Conservation (phyloP, 2,888 invertebrate species). For the Lapara coniferarum region DNA sequence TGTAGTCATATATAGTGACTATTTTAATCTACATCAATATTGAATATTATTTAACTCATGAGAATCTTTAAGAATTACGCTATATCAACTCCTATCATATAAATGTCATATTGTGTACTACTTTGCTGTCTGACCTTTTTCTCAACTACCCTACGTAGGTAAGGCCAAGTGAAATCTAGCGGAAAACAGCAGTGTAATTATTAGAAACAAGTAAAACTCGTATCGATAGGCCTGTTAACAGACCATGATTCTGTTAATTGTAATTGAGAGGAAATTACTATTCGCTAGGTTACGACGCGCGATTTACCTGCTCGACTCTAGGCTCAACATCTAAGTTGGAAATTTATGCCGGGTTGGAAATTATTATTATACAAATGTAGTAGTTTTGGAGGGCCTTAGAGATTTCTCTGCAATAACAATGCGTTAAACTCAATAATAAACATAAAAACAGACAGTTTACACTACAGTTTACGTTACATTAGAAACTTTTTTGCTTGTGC, state of each 20-base stretch:
- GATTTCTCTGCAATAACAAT: background rate
- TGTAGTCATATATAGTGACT: too few relatives aligned
- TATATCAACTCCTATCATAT: too few relatives aligned
- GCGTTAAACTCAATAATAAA: background rate
- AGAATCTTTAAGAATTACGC: too few relatives aligned
- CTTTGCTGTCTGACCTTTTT: background rate
- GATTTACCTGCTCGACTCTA: background rate
- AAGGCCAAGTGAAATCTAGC: slow-evolving; percentile 1
- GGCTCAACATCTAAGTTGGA: too few relatives aligned
- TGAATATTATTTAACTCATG: too few relatives aligned
- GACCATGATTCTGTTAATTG: background rate
- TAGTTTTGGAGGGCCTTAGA: too few relatives aligned
- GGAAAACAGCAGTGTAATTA: background rate
- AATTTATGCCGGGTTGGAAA: too few relatives aligned
- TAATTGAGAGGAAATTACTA: background rate
- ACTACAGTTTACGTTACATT: background rate
- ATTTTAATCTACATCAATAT: too few relatives aligned
- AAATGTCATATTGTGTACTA: too few relatives aligned
- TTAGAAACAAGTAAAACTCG: slow-evolving; percentile 11
- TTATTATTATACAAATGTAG: too few relatives aligned
- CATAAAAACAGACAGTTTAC: background rate
- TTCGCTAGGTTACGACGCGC: background rate
- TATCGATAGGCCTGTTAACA: background rate
- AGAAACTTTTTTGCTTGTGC: background rate
- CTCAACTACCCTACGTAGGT: background rate